These are phyloP conservation scores for Drosophila cyrtoloma DNA, from an alignment of 2,888 invertebrate species.

Conservation along the genomic window DNA sequence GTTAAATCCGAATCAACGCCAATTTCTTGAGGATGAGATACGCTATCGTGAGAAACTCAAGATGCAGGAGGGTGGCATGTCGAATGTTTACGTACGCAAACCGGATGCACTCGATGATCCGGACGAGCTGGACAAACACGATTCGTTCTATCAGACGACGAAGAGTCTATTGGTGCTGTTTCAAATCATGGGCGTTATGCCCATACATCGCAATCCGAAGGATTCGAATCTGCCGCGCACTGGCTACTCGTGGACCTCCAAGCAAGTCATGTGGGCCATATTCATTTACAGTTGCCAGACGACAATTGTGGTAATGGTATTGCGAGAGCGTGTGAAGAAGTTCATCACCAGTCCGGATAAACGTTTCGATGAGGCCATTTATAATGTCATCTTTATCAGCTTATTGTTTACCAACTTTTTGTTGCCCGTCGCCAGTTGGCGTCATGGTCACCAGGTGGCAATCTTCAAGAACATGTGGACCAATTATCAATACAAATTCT, in stretches of 20 bases:
- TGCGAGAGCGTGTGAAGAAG: constrained; percentile 86
- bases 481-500: constrained; percentile 88
- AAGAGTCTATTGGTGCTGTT: constrained; percentile 90
- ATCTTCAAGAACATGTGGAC: constrained; percentile 93
- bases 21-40: constrained; percentile 84
- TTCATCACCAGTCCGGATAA: constrained; percentile 88
- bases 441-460: constrained; percentile 90
- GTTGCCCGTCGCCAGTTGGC: constrained; percentile 89
- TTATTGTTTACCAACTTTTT: constrained; percentile 90
- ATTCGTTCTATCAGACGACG: constrained; percentile 90
- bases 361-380: constrained; percentile 91
- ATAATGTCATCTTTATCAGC: constrained; percentile 90
- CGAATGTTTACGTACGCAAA: constrained; percentile 81
- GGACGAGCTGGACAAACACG: constrained; percentile 88
- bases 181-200: constrained; percentile 92
- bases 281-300: constrained; percentile 88
- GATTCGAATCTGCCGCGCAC: constrained; percentile 86
- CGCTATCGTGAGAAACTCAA: constrained; percentile 82
- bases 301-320: constrained; percentile 86
- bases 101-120: constrained; percentile 86
- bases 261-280: constrained; percentile 89
- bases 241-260: constrained; percentile 89
- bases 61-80: constrained; percentile 66
- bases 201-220: constrained; percentile 89
- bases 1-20: constrained; percentile 85